Evolutionary conservation across 2,888 invertebrate species (phyloP).

Genomic region (Trypoxylon attenuatum): DNA sequence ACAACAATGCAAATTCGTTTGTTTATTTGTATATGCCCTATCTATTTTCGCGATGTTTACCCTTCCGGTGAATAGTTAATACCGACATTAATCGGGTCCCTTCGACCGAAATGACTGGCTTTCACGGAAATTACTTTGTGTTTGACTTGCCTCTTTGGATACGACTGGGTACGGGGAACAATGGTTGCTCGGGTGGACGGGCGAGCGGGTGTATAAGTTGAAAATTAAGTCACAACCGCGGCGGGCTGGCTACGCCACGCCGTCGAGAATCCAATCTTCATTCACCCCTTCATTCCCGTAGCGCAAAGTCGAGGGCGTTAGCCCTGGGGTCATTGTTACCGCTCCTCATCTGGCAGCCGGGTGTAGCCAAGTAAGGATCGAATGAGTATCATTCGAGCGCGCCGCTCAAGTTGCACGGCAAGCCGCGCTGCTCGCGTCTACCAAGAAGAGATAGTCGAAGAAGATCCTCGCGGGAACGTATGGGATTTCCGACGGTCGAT

Average conservation of each 20-base stretch:
- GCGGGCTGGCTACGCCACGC: no score
- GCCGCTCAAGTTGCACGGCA: slow-evolving; percentile 37
- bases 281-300: slow-evolving; percentile 6
- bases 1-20: no score
- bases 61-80: no score
- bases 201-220: background rate
- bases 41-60: no score
- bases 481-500: slow-evolving; percentile 56
- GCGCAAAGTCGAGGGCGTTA: slow-evolving; percentile 26
- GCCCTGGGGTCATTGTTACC: slow-evolving; percentile 39
- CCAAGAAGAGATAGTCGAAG: slow-evolving; percentile 33
- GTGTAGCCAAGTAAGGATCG: slow-evolving; percentile 12
- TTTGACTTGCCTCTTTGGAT: background rate
- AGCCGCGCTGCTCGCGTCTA: slow-evolving; percentile 22
- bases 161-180: background rate
- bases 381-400: slow-evolving; percentile 32
- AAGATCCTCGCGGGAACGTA: slow-evolving; percentile 58
- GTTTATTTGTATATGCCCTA: no score
- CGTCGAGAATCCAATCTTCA: slow-evolving; percentile 12
- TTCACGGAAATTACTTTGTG: background rate
- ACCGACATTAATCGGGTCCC: no score
- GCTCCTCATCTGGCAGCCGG: slow-evolving; percentile 20
- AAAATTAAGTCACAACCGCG: background rate
- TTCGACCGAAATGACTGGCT: no score
- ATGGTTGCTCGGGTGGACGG: background rate